Evolutionary conservation across 2,888 invertebrate species (phyloP).

Genomic region (Siphlonurus alternatus): DNA sequence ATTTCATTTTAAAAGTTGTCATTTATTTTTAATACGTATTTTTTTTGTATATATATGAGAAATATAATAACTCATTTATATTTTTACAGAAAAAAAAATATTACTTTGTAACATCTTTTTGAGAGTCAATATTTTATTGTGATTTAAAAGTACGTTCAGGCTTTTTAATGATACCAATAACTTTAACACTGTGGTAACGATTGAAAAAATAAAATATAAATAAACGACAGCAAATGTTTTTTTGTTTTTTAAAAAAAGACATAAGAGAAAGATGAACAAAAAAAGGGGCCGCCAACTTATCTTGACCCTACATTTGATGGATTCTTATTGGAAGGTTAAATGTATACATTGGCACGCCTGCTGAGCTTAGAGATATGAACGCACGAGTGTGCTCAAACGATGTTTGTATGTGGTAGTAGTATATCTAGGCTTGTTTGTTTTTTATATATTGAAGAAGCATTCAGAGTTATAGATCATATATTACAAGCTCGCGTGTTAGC

Average conservation of each 20-base stretch:
- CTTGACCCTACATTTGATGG: background rate
- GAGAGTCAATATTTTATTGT: background rate
- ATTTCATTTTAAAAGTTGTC: no score
- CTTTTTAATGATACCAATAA: constrained; percentile 3
- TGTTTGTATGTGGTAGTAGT: background rate
- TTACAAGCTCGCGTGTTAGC: background rate
- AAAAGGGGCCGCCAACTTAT: background rate
- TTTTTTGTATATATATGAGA: no score
- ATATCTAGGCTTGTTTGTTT: background rate
- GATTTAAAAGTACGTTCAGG: background rate
- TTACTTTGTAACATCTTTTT: no score
- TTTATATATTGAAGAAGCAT: background rate
- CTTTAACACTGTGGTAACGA: background rate
- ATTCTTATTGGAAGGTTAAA: background rate
- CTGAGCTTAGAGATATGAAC: no score
- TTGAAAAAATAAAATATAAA: background rate
- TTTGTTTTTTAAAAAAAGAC: no score
- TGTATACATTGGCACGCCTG: background rate
- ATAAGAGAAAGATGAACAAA: background rate
- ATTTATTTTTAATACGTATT: no score
- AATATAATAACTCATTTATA: no score
- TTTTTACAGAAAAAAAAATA: background rate
- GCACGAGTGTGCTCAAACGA: no score
- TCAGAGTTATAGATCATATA: background rate
- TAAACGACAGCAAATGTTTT: background rate